A percentile compares a stretch with the other conserved stretches of the same genome.
These are phyloP conservation scores for Pangasius sanitwongsei DNA, from an alignment of 2,797 vertebrate species.

Conservation along the genomic window DNA sequence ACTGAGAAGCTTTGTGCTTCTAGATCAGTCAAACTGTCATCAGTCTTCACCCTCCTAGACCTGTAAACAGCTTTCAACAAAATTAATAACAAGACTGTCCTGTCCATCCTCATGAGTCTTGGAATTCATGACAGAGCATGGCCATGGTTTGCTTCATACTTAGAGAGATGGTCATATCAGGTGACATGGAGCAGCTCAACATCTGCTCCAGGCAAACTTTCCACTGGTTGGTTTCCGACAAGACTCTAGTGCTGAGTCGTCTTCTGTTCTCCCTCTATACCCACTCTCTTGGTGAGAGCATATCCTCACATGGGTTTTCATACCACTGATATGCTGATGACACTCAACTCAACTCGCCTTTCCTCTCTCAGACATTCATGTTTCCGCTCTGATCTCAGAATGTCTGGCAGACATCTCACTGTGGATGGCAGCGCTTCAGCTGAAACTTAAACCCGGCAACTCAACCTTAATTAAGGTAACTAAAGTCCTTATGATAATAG, in stretches of 20 bases:
- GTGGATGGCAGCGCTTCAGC: neutral
- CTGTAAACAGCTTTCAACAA: neutral
- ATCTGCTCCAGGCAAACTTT: neutral
- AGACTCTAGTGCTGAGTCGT: neutral
- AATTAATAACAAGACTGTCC: neutral
- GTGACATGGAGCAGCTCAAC: neutral
- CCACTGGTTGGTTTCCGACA: neutral
- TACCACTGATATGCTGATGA: neutral
- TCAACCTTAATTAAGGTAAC: neutral
- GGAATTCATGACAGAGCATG: neutral
- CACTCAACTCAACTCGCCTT: neutral
- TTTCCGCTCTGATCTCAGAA: neutral
- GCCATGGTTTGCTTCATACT: neutral
- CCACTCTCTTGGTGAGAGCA: neutral
- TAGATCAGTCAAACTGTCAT: neutral
- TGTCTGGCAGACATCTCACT: neutral
- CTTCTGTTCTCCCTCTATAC: neutral
- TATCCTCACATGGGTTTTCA: neutral
- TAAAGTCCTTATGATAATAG: neutral
- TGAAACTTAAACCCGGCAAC: slow-evolving; percentile 4
- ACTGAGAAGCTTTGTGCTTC: neutral
- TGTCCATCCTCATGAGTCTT: slow-evolving; percentile 1
- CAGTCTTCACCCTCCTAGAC: neutral
- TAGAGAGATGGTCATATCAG: neutral
- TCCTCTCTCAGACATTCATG: neutral